phyloP scores from a whole-genome alignment of 2,797 vertebrate genomes.

The Chiroxiphia lanceolata region DNA sequence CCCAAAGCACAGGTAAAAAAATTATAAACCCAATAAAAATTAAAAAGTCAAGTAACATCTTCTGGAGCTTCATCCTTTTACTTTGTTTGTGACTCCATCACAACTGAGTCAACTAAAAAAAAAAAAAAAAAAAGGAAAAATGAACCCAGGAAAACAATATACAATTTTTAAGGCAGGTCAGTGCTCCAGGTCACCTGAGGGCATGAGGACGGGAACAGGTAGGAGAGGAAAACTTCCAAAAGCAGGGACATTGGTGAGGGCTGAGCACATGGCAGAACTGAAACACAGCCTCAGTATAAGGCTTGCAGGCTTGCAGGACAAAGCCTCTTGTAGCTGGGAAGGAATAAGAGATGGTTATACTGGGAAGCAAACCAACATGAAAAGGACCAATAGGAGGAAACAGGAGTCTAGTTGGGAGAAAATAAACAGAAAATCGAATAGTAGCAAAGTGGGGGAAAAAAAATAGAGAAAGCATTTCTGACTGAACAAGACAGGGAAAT shows the following conservation, averaged over 20 bases:
- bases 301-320: neutral
- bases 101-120: rapidly evolving
- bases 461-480: neutral
- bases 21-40: rapidly evolving
- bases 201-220: neutral
- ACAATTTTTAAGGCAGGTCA: neutral
- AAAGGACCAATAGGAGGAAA: neutral
- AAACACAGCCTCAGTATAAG: neutral
- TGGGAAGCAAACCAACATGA: neutral
- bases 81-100: neutral
- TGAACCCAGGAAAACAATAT: neutral
- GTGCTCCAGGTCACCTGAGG: neutral
- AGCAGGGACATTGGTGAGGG: neutral
- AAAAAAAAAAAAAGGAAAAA: neutral
- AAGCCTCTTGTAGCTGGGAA: neutral
- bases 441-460: neutral
- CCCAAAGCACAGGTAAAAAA: neutral
- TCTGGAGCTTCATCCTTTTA: neutral
- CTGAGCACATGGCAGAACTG: neutral
- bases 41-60: neutral
- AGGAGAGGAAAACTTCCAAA: neutral
- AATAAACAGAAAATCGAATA: neutral
- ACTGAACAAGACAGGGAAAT: neutral
- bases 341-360: neutral
- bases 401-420: neutral